Evolutionary conservation across 2,113 vertebrate genomes (phyloP), one percentile per base, ranked within the genome.

Genomic region (Brachyhypopomus gauderio): DNA sequence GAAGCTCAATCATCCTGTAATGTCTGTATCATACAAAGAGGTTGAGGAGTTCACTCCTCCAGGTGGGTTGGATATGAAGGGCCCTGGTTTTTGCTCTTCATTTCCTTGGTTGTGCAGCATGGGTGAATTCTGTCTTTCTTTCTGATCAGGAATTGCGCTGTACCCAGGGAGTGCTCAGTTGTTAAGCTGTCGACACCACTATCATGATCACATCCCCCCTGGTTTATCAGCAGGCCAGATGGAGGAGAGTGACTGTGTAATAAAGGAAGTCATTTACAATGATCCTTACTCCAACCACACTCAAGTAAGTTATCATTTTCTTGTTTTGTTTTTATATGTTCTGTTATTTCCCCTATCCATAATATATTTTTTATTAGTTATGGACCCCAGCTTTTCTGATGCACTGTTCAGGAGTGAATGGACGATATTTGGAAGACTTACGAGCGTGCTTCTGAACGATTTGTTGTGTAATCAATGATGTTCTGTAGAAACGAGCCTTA

Each of bases 11-110:
- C 95, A 98, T 83, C 97, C 98, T 0, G 97, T 98, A 74, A 98
- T 97, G 97, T 99, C 97, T 0, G 98, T 99, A 86, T 96, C 94
- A 25, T 98, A 96, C 87, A 96, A 99, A 86, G 97, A 99, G 83
- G 96, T 99, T 17, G 93, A 96, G 34, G 88, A 86, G n/a, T 99
- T 97, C 0, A 90, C 95, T 0, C 93, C 95, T 0, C 96, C 97
- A 64, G 98, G 98, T 99, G 87, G 84, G 81, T n/a, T 80, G 4
- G 22, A 8, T n/a, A 19, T 6, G 23, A 23, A 34, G 19, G 66
- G 14, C 16, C 5, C 22, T 56, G n/a, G 16, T 66, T 60, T 1
- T 36, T 25, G 23, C n/a, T 2, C 4, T 56, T 72, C 34, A 59
- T 4, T 77, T 19, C 34, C 4, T 64, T 52, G 25, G 38, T 48